Base-by-base conservation (phyloP, 1,140 invertebrate species). In the Dendroctonus ponderosae region DNA sequence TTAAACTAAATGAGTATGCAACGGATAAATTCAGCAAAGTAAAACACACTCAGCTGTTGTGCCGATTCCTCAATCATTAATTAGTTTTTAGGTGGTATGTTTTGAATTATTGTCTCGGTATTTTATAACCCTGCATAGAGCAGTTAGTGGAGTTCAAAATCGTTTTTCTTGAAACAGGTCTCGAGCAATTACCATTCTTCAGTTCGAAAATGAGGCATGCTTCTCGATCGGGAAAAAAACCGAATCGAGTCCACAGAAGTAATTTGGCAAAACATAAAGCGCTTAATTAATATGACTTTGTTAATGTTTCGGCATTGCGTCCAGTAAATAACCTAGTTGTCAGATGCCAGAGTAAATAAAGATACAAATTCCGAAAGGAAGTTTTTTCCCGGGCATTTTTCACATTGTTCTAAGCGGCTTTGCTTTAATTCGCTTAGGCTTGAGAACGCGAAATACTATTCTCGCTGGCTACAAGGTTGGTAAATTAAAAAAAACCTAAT, bases 291-390 rank as follows among this genome's bases (percentile, higher is more conserved):
- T 58, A 66, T 66, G 46, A 66, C 56, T 60, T 60, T 42, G 64
- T 59, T 66, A 59, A 66, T 66, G 56, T 44, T 53, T 51, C 64
- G 56, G 41, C 56, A 65, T 65, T 57, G 62, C 66, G 49, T 65
- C 53, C 52, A 67, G 60, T 67, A 70, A 70, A 70, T 67, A 67
- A 70, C 51, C 69, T 67, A 70, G 66, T 70, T 70, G 69, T 67
- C 65, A 58, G 57, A 70, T 64, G 56, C 62, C 62, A 43, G 44
- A 42, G 63, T 61, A 65, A 69, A 69, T 69, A 65, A 64, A 69
- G 67, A 69, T 49, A 54, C 48, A 53, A 63, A 63, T 53, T 40
- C 61, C 61, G 51, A 50, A 26, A n/a, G 43, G 9, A n/a, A 44
- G 51, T 53, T 63, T 63, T 63, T 63, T 61, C 11, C 43, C 7